These are phyloP conservation scores for Bufo bufo DNA, from an alignment of 2,113 vertebrate genomes.

Conservation along the genomic window DNA sequence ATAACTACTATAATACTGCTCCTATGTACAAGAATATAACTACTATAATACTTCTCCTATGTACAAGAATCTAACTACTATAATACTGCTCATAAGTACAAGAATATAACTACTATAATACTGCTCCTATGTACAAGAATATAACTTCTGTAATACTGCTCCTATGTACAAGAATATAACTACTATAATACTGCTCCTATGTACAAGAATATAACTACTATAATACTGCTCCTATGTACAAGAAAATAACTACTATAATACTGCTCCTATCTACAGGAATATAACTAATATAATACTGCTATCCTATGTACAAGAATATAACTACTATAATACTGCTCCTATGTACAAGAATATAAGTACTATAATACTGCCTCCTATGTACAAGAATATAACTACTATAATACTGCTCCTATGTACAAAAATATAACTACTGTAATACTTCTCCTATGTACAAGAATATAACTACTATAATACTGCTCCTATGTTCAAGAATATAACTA, in stretches of 20 bases:
- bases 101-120: too few relatives aligned
- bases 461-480: constrained; percentile 3
- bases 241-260: constrained; percentile 5
- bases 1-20: too few relatives aligned
- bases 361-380: constrained; percentile 4
- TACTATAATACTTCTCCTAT: too few relatives aligned
- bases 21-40: too few relatives aligned
- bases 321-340: not conserved
- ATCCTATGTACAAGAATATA: not conserved
- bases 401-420: not conserved
- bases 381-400: not conserved
- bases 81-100: too few relatives aligned
- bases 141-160: too few relatives aligned
- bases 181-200: not conserved
- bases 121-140: too few relatives aligned
- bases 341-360: constrained; percentile 4
- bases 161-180: not conserved
- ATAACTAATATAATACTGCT: too few relatives aligned
- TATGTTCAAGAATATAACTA: not conserved
- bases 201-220: not conserved
- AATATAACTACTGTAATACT: constrained; percentile 1
- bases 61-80: too few relatives aligned
- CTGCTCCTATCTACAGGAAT: not conserved
- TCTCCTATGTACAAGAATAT: not conserved
- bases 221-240: not conserved